Base-by-base conservation (phyloP, 2,888 invertebrate genomes). In the Lypha dubia region DNA sequence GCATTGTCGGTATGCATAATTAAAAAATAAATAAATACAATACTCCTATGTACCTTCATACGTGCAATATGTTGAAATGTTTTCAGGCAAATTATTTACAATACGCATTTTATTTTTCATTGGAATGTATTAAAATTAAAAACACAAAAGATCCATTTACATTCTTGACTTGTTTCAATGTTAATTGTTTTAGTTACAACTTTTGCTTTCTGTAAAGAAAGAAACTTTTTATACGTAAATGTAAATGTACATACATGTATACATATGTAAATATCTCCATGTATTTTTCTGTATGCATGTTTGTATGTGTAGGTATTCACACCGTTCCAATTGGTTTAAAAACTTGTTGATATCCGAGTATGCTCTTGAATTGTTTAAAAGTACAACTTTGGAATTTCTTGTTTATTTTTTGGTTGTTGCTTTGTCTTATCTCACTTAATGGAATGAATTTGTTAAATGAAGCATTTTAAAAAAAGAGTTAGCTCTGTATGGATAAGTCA, bases 371-470 rank as follows among this genome's bases (percentile, higher is more conserved):
- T 49, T 13, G 56, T 44, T 67, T 3, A 20, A 49, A 53, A 53
- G 32, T 35, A 22, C 41, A 5, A 7, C 8, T 38, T 62, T 63
- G 38, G 44, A 38, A 13, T 51, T 51, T 67, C 1, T 76, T 63
- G 20, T 53, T 28, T 70, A n/a, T n/a, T n/a, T n/a, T n/a, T n/a
- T n/a, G n/a, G 63, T 1, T 20, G 44, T 3, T 70, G 24, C 62
- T 63, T 62, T 75, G 58, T 76, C 81, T 70, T 76, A 81, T 76
- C 62, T 53, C 44, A 76, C 58, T 63, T 56, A 28, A 32, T 22
- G 58, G 58, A 74, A 75, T 76, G 56, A 28, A 5, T 28, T n/a
- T 28, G 46, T 49, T 81, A 28, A 70, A 46, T 62, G 67, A 74
- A 24, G 20, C n/a, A 28, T 35, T 63, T 70, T 79, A 3, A 63